Evolutionary conservation across 1,140 invertebrate genomes (phyloP).

Genomic region (Physella acuta): DNA sequence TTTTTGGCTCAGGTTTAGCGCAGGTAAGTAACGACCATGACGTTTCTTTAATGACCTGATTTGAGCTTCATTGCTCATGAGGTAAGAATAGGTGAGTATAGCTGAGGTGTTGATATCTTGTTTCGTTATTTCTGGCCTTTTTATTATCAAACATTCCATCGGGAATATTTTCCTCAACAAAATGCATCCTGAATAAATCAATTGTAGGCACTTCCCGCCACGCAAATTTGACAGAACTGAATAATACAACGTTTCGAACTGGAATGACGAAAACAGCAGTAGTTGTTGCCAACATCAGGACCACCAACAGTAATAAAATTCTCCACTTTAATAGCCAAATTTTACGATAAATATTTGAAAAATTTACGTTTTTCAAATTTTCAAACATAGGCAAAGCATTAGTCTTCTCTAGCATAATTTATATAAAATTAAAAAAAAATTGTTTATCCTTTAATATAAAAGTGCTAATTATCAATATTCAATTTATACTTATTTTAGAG

Average conservation of each 20-base stretch:
- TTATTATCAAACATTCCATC: not conserved
- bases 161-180: not conserved
- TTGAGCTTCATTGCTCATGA: too few relatives aligned
- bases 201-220: not conserved
- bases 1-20: not conserved
- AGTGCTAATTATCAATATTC: too few relatives aligned
- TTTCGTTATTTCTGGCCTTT: not conserved
- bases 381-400: too few relatives aligned
- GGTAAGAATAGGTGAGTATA: not conserved
- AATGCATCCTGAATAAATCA: not conserved
- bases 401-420: too few relatives aligned
- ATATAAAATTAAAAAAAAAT: too few relatives aligned
- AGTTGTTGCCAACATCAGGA: too few relatives aligned
- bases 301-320: too few relatives aligned
- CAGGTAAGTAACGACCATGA: not conserved
- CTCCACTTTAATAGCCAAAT: too few relatives aligned
- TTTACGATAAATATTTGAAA: too few relatives aligned
- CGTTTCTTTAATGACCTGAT: not conserved
- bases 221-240: not conserved
- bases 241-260: constrained; percentile 2
- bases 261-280: constrained; percentile 6
- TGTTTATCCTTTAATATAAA: too few relatives aligned
- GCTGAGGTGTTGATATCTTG: not conserved
- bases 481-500: too few relatives aligned
- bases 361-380: too few relatives aligned